Conservation (phyloP, 1,140 invertebrate species). For the Cydia pomonella region DNA sequence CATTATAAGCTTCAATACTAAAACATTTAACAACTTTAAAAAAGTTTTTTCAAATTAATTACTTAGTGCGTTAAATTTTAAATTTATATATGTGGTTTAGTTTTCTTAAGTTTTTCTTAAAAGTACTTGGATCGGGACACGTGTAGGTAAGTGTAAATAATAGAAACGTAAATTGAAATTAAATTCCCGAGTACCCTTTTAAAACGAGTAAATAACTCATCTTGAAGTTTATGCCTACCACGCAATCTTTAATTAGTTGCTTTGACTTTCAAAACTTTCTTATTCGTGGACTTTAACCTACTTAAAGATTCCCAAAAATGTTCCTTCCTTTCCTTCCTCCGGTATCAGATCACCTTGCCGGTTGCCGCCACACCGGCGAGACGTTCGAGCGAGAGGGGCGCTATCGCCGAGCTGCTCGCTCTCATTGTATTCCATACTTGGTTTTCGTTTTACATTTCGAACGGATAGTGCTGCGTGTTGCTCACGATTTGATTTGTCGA, state of each 20-base stretch:
- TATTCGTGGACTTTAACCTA: slow-evolving; percentile 35
- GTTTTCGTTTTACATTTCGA: slow-evolving; percentile 67
- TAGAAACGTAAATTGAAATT: too few relatives aligned
- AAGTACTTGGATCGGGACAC: too few relatives aligned
- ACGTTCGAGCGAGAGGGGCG: slow-evolving; percentile 47
- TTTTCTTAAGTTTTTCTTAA: too few relatives aligned
- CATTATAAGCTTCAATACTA: neutral
- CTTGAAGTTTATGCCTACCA: slow-evolving; percentile 32
- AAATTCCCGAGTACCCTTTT: too few relatives aligned
- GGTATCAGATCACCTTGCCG: slow-evolving; percentile 8
- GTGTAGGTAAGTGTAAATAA: too few relatives aligned
- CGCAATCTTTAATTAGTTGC: slow-evolving; percentile 14
- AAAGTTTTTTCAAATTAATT: too few relatives aligned
- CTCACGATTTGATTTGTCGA: slow-evolving; percentile 19
- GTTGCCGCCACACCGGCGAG: slow-evolving; percentile 57
- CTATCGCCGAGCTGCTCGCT: slow-evolving; percentile 51
- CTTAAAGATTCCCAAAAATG: slow-evolving; percentile 24
- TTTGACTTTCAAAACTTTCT: slow-evolving; percentile 32
- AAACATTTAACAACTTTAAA: neutral
- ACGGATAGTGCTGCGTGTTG: slow-evolving; percentile 27
- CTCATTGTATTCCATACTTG: slow-evolving; percentile 76
- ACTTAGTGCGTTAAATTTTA: too few relatives aligned
- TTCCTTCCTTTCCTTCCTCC: slow-evolving; percentile 35
- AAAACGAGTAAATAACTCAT: neutral
- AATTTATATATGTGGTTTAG: too few relatives aligned